These are phyloP conservation scores for Macrosiphum euphorbiae DNA, from an alignment of 2,888 invertebrate genomes.

Conservation along the genomic window DNA sequence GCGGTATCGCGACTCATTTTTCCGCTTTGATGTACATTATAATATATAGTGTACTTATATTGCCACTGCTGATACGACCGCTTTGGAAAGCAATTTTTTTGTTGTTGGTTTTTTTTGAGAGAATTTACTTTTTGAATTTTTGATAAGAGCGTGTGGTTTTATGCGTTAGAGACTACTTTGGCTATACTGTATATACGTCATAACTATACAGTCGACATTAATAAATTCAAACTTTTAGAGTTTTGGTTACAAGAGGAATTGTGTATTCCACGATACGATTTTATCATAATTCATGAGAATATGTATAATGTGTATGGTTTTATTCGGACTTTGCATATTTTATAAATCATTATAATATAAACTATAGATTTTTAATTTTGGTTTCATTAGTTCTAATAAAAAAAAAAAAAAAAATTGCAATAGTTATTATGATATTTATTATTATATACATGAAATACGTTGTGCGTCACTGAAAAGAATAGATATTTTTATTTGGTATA, in stretches of 20 bases:
- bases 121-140: background rate
- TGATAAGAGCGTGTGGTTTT: background rate
- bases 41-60: background rate
- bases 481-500: background rate
- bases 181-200: background rate
- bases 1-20: background rate
- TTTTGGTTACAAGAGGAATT: background rate
- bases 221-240: background rate
- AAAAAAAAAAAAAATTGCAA: background rate
- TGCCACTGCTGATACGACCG: background rate
- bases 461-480: background rate
- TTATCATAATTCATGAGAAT: background rate
- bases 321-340: background rate
- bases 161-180: background rate
- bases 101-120: background rate
- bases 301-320: background rate
- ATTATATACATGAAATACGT: background rate
- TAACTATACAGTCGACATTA: background rate
- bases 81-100: background rate
- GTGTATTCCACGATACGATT: background rate
- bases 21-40: slow-evolving; percentile 5
- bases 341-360: background rate
- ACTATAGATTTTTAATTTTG: background rate
- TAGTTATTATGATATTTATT: background rate
- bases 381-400: background rate